phyloP scores from a whole-genome alignment of 2,888 invertebrate genomes.

The Villa cingulata region DNA sequence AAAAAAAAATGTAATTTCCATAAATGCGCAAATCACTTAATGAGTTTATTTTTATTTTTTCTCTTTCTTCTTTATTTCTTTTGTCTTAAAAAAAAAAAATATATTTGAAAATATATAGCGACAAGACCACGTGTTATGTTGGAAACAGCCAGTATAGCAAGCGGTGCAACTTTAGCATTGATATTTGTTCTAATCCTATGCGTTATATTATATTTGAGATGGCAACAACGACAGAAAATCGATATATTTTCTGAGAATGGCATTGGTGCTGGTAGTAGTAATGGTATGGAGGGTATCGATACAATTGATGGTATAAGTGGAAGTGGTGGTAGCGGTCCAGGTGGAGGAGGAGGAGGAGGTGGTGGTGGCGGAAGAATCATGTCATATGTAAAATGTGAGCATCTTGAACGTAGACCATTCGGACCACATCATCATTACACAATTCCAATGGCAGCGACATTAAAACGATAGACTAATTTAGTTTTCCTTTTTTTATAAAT shows the following conservation, averaged over 20 bases:
- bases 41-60: too few relatives aligned
- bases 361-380: slow-evolving; percentile 11
- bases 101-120: too few relatives aligned
- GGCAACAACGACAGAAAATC: slow-evolving; percentile 38
- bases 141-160: slow-evolving; percentile 69
- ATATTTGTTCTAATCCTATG: slow-evolving; percentile 45
- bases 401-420: slow-evolving; percentile 27
- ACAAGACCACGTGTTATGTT: slow-evolving; percentile 61
- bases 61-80: not conserved
- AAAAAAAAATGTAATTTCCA: too few relatives aligned
- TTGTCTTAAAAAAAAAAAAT: too few relatives aligned
- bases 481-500: not conserved
- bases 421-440: slow-evolving; percentile 32
- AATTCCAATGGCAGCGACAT: slow-evolving; percentile 29
- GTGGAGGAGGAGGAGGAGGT: too few relatives aligned
- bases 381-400: slow-evolving; percentile 9
- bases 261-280: slow-evolving; percentile 19
- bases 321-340: too few relatives aligned
- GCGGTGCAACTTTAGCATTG: slow-evolving; percentile 55
- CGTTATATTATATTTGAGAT: slow-evolving; percentile 42
- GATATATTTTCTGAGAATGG: slow-evolving; percentile 11
- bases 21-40: too few relatives aligned
- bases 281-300: slow-evolving; percentile 23
- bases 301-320: slow-evolving; percentile 25
- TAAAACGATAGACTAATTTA: slow-evolving; percentile 17